phyloP scores from a whole-genome alignment of 2,797 vertebrate genomes.

The Thripadectes ignobilis region DNA sequence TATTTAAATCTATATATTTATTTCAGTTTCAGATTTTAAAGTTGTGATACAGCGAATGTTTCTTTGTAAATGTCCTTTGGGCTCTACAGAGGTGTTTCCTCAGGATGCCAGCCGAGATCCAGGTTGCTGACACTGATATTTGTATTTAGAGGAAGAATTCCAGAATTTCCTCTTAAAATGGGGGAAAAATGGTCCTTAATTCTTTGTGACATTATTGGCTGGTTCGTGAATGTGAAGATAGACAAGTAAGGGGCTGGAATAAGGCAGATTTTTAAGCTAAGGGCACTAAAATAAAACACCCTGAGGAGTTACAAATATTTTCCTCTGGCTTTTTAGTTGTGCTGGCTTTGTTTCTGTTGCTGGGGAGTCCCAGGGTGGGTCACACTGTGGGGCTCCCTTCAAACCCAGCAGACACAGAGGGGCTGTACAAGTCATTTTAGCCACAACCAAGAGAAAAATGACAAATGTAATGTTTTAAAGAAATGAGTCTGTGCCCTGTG shows the following conservation, averaged over 20 bases:
- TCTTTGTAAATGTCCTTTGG: not conserved
- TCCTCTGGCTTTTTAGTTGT: fast-evolving
- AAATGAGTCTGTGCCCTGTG: fast-evolving
- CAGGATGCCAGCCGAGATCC: not conserved
- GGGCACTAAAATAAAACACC: not conserved
- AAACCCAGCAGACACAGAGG: too few relatives aligned
- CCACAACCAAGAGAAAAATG: not conserved
- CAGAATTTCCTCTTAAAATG: not conserved
- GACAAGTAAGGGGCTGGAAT: not conserved
- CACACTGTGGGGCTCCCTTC: not conserved
- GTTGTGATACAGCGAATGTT: not conserved
- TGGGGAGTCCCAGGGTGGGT: fast-evolving
- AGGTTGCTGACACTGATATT: not conserved
- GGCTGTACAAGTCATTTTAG: fast-evolving
- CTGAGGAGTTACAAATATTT: not conserved
- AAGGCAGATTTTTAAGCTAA: not conserved
- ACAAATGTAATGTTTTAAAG: fast-evolving
- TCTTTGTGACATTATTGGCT: not conserved
- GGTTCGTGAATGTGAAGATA: not conserved
- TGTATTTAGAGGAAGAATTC: not conserved
- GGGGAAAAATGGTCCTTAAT: fast-evolving
- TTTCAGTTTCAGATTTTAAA: not conserved
- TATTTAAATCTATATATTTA: too few relatives aligned
- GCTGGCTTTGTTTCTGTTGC: not conserved
- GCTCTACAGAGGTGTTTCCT: not conserved